These are phyloP conservation scores for Thera britannica DNA, from an alignment of 2,888 invertebrate species.

Conservation along the genomic window DNA sequence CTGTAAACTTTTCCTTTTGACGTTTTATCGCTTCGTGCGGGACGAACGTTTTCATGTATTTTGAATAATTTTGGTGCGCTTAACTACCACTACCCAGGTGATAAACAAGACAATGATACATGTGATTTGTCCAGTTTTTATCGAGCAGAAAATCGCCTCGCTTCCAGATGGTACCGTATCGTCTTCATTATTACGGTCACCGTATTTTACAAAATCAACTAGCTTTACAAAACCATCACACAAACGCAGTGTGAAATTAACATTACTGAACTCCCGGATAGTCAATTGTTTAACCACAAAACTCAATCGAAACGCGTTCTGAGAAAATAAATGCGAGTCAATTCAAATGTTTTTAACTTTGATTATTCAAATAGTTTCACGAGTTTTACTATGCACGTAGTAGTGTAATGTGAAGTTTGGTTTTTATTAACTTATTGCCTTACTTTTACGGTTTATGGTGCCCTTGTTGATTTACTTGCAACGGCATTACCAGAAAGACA, in stretches of 20 bases:
- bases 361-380: conserved; percentile 29
- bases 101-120: too few relatives aligned
- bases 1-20: too few relatives aligned
- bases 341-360: conserved; percentile 30
- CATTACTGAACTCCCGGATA: conserved; percentile 56
- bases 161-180: neutral
- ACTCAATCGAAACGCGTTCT: conserved; percentile 68
- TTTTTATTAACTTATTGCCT: conserved; percentile 24
- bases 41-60: too few relatives aligned
- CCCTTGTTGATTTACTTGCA: too few relatives aligned
- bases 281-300: conserved; percentile 80
- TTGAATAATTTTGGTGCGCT: too few relatives aligned
- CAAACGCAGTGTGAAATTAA: conserved; percentile 80
- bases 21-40: too few relatives aligned
- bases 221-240: conserved; percentile 38
- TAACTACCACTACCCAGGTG: too few relatives aligned
- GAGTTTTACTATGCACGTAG: conserved; percentile 35
- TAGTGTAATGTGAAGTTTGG: conserved; percentile 30
- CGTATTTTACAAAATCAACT: conserved; percentile 24
- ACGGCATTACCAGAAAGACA: too few relatives aligned
- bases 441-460: neutral
- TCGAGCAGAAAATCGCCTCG: neutral
- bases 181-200: neutral
- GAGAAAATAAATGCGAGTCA: conserved; percentile 18
- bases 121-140: too few relatives aligned